phyloP scores from a whole-genome alignment of 1,140 invertebrate genomes.

The Brachionus angularis region DNA sequence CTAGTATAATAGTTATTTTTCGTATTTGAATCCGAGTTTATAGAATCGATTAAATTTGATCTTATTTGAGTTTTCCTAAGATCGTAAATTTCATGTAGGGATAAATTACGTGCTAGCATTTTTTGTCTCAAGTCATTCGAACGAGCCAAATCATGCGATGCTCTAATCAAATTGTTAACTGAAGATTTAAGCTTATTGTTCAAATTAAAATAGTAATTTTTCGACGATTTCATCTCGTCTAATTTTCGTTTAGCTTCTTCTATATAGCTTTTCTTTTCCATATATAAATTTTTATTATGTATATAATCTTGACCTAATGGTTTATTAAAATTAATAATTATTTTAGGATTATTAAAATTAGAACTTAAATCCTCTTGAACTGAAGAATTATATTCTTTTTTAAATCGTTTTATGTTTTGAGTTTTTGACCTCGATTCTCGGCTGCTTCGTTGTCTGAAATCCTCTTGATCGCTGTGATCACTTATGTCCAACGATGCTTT shows the following conservation, averaged over 20 bases:
- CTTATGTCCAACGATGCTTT: constrained; percentile 9
- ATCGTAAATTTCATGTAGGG: constrained; percentile 30
- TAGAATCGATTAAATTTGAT: not conserved
- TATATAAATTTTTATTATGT: not conserved
- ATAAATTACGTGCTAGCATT: constrained; percentile 19
- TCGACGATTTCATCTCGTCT: constrained; percentile 8
- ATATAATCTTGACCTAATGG: not conserved
- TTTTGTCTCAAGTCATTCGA: constrained; percentile 1
- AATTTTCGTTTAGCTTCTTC: constrained; percentile 16
- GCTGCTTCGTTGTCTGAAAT: constrained; percentile 12
- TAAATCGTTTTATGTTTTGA: no score
- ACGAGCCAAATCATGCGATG: constrained; percentile 27
- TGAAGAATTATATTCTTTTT: no score
- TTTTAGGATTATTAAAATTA: not conserved
- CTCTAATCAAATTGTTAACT: constrained; percentile 22
- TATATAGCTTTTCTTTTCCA: constrained; percentile 36
- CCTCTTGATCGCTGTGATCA: constrained; percentile 26
- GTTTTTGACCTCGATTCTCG: no score
- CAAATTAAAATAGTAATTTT: constrained; percentile 21
- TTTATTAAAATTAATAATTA: not conserved
- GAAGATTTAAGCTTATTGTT: constrained; percentile 32
- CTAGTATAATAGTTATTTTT: not conserved
- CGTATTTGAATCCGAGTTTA: not conserved
- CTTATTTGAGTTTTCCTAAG: constrained; percentile 5
- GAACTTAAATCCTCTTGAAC: no score